Percentiles rank a stretch among this genome's conserved stretches.
Evolutionary conservation across 2,888 invertebrate genomes (phyloP).

Genomic region (Brachyopa scutellaris): DNA sequence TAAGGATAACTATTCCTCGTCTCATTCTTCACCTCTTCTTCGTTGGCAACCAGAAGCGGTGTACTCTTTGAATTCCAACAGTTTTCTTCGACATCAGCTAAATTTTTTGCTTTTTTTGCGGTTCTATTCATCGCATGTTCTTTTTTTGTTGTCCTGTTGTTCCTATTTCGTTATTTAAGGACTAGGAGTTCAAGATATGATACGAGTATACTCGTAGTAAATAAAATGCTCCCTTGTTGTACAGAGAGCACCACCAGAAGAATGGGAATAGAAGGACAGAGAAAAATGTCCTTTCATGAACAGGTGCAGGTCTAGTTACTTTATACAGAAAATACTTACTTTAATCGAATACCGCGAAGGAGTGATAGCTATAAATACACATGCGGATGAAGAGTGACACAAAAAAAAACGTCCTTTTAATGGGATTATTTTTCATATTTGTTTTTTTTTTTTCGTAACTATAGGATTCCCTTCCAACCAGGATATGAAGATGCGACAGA

Average conservation of each 20-base stretch:
- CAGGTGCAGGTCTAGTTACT: constrained; percentile 15
- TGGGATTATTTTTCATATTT: constrained; percentile 42
- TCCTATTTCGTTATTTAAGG: constrained; percentile 1
- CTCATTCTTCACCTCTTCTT: not conserved
- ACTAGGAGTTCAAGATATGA: not conserved
- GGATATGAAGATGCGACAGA: too few relatives aligned
- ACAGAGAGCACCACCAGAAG: too few relatives aligned
- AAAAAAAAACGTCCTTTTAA: constrained; percentile 17
- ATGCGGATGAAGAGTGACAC: not conserved
- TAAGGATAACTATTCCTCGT: constrained; percentile 19
- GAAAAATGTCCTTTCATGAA: constrained; percentile 39
- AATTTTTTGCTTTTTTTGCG: constrained; percentile 15
- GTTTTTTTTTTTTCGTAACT: not conserved
- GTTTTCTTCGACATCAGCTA: constrained; percentile 26
- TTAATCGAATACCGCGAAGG: not conserved
- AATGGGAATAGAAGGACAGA: not conserved
- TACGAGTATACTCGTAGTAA: too few relatives aligned
- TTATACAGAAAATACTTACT: not conserved
- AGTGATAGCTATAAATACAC: not conserved
- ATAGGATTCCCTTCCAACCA: too few relatives aligned
- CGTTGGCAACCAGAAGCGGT: too few relatives aligned
- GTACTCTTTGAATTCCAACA: not conserved
- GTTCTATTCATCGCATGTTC: not conserved
- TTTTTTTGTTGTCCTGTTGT: not conserved
- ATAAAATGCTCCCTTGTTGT: too few relatives aligned